Evolutionary conservation across 1,140 invertebrate species (phyloP).

Genomic region (Drosophila elegans): DNA sequence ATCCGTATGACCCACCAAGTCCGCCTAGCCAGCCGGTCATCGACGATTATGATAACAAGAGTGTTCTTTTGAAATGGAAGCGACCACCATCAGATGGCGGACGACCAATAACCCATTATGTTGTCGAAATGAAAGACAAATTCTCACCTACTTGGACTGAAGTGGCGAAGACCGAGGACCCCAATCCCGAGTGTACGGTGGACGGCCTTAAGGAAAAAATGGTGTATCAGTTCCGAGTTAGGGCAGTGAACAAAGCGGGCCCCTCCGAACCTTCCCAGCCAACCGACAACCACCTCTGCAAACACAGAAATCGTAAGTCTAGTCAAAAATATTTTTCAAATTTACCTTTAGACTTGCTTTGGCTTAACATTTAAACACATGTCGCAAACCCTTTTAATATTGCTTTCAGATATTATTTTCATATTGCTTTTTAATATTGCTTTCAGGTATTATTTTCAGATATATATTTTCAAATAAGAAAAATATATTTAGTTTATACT

Average conservation of each 20-base stretch:
- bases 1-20: constrained; percentile 97
- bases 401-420: constrained; percentile 18
- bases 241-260: constrained; percentile 96
- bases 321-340: background rate
- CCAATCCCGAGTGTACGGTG: constrained; percentile 92
- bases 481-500: too few species aligned
- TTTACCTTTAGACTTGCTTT: constrained; percentile 20
- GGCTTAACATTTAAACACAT: constrained; percentile 63
- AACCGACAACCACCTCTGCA: constrained; percentile 96
- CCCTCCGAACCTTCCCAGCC: constrained; percentile 94
- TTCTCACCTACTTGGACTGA: constrained; percentile 95
- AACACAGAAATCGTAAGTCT: constrained; percentile 96
- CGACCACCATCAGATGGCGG: constrained; percentile 96
- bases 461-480: too few species aligned
- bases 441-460: constrained; percentile 11
- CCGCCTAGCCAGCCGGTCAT: constrained; percentile 96
- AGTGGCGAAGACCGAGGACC: constrained; percentile 92
- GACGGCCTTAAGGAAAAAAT: constrained; percentile 96
- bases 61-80: constrained; percentile 95
- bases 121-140: constrained; percentile 98
- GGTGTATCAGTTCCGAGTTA: constrained; percentile 96
- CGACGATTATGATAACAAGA: constrained; percentile 96
- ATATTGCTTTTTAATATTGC: constrained; percentile 6
- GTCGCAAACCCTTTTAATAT: constrained; percentile 7
- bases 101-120: constrained; percentile 96